These are phyloP conservation scores for Pammene fasciana DNA, from an alignment of 2,888 invertebrate species.

Conservation along the genomic window DNA sequence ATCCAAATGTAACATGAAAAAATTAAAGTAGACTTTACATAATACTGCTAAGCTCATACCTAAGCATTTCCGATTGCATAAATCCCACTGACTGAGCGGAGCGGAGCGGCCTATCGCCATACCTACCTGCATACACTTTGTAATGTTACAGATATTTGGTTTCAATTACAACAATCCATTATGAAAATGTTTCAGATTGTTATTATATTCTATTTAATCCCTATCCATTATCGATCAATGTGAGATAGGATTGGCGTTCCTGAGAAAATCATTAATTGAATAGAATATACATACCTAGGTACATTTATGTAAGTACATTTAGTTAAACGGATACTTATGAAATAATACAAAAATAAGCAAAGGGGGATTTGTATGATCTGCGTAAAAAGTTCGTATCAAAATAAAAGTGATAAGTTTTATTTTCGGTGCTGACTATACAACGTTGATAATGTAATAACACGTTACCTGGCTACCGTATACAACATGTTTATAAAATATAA, in stretches of 20 bases:
- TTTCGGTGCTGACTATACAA: conserved; percentile 26
- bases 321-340: not conserved
- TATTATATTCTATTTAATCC: conserved; percentile 6
- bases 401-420: conserved; percentile 8
- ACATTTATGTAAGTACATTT: not conserved
- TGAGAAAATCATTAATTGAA: not conserved
- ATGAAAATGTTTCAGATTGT: not conserved
- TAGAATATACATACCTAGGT: not conserved
- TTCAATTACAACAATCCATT: conserved; percentile 29
- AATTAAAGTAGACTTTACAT: conserved; percentile 41
- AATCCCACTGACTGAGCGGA: too few relatives aligned
- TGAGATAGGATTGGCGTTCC: not conserved
- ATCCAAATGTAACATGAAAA: conserved; percentile 43
- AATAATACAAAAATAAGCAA: conserved; percentile 12
- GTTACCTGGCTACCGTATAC: conserved; percentile 6
- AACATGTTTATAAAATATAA: not conserved
- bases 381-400: conserved; percentile 11
- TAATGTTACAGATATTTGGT: conserved; percentile 4
- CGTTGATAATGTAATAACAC: conserved; percentile 16
- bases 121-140: not conserved
- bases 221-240: not conserved
- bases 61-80: conserved; percentile 38
- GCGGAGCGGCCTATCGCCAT: conserved; percentile 19
- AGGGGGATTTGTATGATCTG: not conserved
- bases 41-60: conserved; percentile 55